A percentile compares a stretch with the other conserved stretches of the same genome.
Evolutionary conservation across 2,113 vertebrate genomes (phyloP).

Genomic region (Alligator sinensis): DNA sequence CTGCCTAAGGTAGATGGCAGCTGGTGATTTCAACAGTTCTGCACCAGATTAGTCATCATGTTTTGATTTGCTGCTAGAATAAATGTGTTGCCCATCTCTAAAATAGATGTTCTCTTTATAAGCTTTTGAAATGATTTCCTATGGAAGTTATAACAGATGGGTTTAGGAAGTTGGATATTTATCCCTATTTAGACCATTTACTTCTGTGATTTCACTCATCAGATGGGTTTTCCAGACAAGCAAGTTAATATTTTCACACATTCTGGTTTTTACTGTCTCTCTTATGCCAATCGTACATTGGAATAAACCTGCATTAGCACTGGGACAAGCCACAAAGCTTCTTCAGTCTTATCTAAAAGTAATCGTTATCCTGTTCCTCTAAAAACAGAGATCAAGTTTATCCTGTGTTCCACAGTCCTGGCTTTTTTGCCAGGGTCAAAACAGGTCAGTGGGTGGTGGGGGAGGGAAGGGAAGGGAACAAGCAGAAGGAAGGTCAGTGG

Average conservation of each 20-base stretch:
- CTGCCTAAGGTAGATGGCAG: constrained; percentile 57
- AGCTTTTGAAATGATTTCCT: constrained; percentile 64
- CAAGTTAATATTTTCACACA: constrained; percentile 53
- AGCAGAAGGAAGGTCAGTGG: no score
- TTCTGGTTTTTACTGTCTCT: neutral
- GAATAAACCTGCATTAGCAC: neutral
- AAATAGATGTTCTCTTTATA: constrained; percentile 78
- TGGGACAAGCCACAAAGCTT: neutral
- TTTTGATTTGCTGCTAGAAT: constrained; percentile 73
- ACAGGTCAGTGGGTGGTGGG: no score
- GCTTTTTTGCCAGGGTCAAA: no score
- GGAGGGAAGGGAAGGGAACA: no score
- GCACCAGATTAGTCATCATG: constrained; percentile 74
- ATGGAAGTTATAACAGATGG: constrained; percentile 71
- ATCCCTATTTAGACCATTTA: constrained; percentile 58
- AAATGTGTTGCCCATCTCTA: constrained; percentile 74
- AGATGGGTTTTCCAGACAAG: constrained; percentile 62
- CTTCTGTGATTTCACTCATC: constrained; percentile 54
- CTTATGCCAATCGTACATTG: neutral
- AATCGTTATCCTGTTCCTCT: neutral
- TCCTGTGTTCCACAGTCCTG: no score
- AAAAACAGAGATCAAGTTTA: neutral
- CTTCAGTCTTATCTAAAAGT: neutral
- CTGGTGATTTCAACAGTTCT: constrained; percentile 74
- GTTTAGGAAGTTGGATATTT: constrained; percentile 67